Evolutionary conservation across 2,797 vertebrate species (phyloP), one percentile per base, ranked within the genome.

Genomic region (Peromyscus melanophrys): DNA sequence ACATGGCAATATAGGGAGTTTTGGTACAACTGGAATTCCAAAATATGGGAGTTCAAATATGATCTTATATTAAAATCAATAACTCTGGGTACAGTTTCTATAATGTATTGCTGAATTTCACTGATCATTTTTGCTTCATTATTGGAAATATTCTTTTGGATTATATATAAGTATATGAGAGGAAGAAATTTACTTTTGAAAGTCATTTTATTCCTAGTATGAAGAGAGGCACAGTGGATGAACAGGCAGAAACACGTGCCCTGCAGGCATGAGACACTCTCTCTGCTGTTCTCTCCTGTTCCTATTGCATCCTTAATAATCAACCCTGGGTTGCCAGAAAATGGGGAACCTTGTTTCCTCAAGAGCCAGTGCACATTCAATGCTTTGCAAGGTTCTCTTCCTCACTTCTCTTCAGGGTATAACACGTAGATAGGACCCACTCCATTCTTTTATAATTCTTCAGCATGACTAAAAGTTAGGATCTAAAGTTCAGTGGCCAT

Each of bases 141-240:
- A 49, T 57, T 91, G 92, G 29, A 94, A 94, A 12, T 73, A 87
- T 49, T 65, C 21, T 80, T 65, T 73, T 17, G 9, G 9, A 16
- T 83, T 80, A 96, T 84, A 80, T 67, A 14, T 19, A 65, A 87
- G 49, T 25, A 71, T 1, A 9, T 2, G 2, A 91, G 65, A 88
- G 40, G 49, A 77, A 92, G 43, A 76, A 10, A 21, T 2, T 59
- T 31, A 3, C 10, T 87, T 89, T 57, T 2, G 5, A 40, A 40
- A 91, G 52, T 91, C 17, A 78, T 89, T 82, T 61, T 90, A 14
- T 75, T 49, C 3, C 78, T 61, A 63, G 61, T 8, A 27, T 4
- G 4, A 87, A 87, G 0, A 4, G 19, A 49, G 13, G 52, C 6
- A 17, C 52, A 17, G 3, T 57, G 31, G 29, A 23, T 23, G 6